Percentiles rank a stretch among this genome's conserved stretches.
Conservation (phyloP, 2,113 vertebrate species). For the Anolis sagrei region DNA sequence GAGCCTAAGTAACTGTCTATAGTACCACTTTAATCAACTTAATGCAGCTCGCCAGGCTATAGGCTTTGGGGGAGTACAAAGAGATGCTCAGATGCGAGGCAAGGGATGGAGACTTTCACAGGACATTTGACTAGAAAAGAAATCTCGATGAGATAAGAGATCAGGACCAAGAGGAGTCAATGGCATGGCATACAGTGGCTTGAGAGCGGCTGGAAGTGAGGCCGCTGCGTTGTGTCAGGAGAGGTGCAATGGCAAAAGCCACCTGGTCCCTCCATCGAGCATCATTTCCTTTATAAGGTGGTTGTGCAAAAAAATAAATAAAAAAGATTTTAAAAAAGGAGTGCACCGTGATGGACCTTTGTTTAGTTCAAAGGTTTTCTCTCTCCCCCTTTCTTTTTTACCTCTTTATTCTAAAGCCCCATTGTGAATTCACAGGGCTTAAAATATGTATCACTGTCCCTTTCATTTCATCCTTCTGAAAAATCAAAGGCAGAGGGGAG, state of each 20-base stretch:
- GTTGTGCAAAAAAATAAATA: constrained; percentile 79
- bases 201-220: constrained; percentile 80
- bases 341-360: constrained; percentile 88
- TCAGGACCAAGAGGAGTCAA: constrained; percentile 76
- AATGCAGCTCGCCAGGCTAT: constrained; percentile 88
- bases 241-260: constrained; percentile 78
- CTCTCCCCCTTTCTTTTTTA: constrained; percentile 21
- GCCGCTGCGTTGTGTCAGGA: constrained; percentile 77
- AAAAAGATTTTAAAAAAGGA: background rate
- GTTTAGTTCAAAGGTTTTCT: constrained; percentile 98
- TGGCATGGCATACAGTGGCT: constrained; percentile 65
- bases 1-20: constrained; percentile 84
- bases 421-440: constrained; percentile 95
- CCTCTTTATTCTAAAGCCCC: constrained; percentile 96
- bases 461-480: constrained; percentile 95
- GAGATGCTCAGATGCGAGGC: constrained; percentile 85
- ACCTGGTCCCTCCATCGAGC: constrained; percentile 78
- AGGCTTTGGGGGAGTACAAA: constrained; percentile 88
- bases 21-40: constrained; percentile 96
- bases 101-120: constrained; percentile 81
- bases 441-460: constrained; percentile 99
- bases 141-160: constrained; percentile 77
- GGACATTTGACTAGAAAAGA: constrained; percentile 74
- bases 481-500: constrained; percentile 90
- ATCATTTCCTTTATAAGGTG: constrained; percentile 84